Base-by-base conservation (phyloP, 2,113 vertebrate genomes). In the Elanoides forficatus region DNA sequence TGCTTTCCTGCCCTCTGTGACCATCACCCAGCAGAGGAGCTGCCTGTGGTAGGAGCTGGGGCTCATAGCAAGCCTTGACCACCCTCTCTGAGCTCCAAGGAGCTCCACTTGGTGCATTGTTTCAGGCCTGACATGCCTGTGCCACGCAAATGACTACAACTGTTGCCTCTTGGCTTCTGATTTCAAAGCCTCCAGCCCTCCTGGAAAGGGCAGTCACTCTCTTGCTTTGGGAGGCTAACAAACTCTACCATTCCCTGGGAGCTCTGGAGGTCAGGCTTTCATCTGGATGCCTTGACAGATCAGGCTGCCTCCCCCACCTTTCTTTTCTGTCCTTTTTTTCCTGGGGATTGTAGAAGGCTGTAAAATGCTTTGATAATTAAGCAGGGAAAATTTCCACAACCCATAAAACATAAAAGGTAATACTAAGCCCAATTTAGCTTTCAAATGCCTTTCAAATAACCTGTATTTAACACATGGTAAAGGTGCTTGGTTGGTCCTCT, bases 291-390 rank as follows among this genome's bases (percentile, higher is more conserved):
- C 47, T 92, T 86, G 74, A 93, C 20, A 83, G 95, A 95, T 90
- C 93, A 68, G 62, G 43, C 95, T 96, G 87, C 92, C 94, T 90
- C 95, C 79, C 88, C 74, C 86, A 75, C 40, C 40, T 87, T 76
- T 90, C 66, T 87, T 15, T 71, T 66, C 62, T 93, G 86, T 92
- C 72, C 67, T 95, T 91, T 92, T 94, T 90, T 97, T 94, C 93
- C 96, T 93, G 95, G 26, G 47, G 91, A 88, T 94, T 95, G 87
- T 82, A 96, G 97, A 90, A 97, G 97, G 94, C 93, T 93, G 86
- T 97, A 97, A 98, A 97, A 96, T 56, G 92, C 97, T 98, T 97
- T 96, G 97, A 97, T 97, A 98, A 98, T 98, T 97, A 95, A 98
- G 93, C 92, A 97, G 88, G 70, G 83, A 87, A 97, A 95, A 95